These are phyloP conservation scores for Noctua comes DNA, from an alignment of 2,888 invertebrate species.

Conservation along the genomic window DNA sequence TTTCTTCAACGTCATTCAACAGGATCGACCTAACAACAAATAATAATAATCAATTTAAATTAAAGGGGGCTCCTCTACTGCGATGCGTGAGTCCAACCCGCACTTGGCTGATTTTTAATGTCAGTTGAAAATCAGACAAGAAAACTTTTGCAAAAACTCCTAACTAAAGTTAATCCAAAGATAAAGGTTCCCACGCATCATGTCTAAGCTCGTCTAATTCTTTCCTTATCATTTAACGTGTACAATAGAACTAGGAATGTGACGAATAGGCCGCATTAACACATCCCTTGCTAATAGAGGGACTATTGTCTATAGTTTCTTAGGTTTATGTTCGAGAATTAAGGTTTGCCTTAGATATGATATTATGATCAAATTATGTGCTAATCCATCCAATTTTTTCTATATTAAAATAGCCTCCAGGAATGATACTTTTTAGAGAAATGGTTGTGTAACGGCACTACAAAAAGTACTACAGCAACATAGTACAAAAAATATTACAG, in stretches of 20 bases:
- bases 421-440: no score
- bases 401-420: no score
- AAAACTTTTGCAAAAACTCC: slow-evolving; percentile 1
- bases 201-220: slow-evolving; percentile 54
- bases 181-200: slow-evolving; percentile 53
- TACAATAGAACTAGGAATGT: slow-evolving; percentile 61
- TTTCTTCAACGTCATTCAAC: no score
- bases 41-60: no score
- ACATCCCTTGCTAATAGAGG: slow-evolving; percentile 34
- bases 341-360: background rate
- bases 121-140: background rate
- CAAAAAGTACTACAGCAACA: no score
- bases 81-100: no score
- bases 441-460: no score
- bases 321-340: slow-evolving; percentile 24
- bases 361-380: no score
- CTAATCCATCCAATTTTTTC: no score
- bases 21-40: no score
- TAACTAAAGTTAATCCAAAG: slow-evolving; percentile 20
- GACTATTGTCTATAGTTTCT: slow-evolving; percentile 37
- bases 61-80: no score
- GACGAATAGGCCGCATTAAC: slow-evolving; percentile 54
- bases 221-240: slow-evolving; percentile 57
- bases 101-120: background rate
- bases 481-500: no score